phyloP scores from a whole-genome alignment of 2,888 invertebrate genomes.

The Onthophagus sagittarius region DNA sequence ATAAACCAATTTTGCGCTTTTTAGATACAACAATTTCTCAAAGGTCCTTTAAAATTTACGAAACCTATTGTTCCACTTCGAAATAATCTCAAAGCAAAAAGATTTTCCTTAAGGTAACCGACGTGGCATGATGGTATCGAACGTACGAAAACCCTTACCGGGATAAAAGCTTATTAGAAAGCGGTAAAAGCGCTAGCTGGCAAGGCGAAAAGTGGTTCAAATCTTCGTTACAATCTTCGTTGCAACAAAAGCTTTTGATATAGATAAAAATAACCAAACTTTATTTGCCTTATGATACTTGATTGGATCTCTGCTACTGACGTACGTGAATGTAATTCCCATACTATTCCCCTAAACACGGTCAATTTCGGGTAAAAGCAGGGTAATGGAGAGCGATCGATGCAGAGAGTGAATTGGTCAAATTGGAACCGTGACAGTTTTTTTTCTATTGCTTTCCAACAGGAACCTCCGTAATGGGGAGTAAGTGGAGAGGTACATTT shows the following conservation, averaged over 20 bases:
- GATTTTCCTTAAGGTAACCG: not conserved
- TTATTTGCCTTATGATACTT: constrained; percentile 27
- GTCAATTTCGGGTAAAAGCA: not conserved
- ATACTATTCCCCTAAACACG: not conserved
- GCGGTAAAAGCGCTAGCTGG: not conserved
- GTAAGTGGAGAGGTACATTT: not conserved
- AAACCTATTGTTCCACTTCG: not conserved
- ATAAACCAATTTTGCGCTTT: not conserved
- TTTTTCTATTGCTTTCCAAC: not conserved
- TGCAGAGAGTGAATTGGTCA: not conserved
- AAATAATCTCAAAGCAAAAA: not conserved
- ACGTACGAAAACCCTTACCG: not conserved
- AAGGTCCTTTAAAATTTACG: not conserved
- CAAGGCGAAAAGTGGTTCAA: not conserved
- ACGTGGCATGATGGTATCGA: not conserved
- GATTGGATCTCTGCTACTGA: constrained; percentile 26
- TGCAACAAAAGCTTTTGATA: not conserved
- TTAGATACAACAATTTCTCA: no score
- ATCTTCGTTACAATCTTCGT: not conserved
- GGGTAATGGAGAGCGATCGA: not conserved
- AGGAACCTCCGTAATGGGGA: not conserved
- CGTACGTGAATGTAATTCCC: not conserved
- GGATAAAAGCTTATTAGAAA: not conserved
- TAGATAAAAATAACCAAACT: constrained; percentile 26
- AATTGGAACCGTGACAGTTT: not conserved